Percentiles rank a stretch among this genome's conserved stretches.
Conservation (phyloP, 2,113 vertebrate species). For the Catharus minimus region DNA sequence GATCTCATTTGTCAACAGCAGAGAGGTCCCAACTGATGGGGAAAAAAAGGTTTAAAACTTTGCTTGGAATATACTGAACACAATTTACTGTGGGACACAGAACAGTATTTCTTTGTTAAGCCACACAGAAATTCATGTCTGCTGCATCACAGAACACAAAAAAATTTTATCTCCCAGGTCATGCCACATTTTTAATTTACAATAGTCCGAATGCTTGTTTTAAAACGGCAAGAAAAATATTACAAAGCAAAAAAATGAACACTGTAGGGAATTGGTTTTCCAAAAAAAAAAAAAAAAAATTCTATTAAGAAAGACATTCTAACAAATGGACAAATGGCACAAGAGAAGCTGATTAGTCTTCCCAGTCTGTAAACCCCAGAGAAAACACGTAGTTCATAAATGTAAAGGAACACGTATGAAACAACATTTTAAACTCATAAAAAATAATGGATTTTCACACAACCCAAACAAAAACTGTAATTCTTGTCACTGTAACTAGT, state of each 20-base stretch:
- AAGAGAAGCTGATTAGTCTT: background rate
- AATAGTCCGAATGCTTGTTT: background rate
- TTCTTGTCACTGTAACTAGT: background rate
- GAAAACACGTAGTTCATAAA: background rate
- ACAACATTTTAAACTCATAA: background rate
- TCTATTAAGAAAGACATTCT: background rate
- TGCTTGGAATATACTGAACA: background rate
- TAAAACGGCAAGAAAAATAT: background rate
- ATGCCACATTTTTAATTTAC: background rate
- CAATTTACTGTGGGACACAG: background rate
- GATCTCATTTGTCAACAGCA: background rate
- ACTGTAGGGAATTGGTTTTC: background rate
- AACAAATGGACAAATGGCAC: background rate
- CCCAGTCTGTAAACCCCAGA: background rate
- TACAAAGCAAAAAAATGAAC: background rate
- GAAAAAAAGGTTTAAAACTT: background rate
- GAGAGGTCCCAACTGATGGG: accelerated
- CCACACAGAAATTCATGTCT: background rate
- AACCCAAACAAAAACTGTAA: background rate
- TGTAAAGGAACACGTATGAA: background rate
- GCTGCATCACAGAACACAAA: background rate
- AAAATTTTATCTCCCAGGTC: background rate
- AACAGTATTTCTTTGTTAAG: background rate
- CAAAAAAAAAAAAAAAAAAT: background rate
- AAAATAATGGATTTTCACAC: background rate